Conservation (phyloP, 1,140 invertebrate species). For the Drosophila insularis region DNA sequence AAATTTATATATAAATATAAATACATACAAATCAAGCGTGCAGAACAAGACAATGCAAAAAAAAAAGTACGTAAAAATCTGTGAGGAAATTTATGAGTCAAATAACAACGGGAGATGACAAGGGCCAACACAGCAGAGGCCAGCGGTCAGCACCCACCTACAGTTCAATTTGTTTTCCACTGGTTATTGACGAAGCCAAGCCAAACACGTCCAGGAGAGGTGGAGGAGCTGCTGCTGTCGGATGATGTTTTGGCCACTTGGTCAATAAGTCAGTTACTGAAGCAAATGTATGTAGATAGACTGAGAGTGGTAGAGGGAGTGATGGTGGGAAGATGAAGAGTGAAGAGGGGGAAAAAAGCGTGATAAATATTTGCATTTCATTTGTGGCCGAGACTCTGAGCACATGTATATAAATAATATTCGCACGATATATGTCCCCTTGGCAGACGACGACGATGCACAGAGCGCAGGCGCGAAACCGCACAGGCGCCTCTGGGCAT, state of each 20-base stretch:
- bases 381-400: conserved; percentile 58
- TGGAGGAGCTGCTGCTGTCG: conserved; percentile 4
- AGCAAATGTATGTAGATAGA: conserved; percentile 27
- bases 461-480: conserved; percentile 76
- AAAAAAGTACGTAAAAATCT: conserved; percentile 71
- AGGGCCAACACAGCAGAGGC: conserved; percentile 75
- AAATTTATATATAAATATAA: conserved; percentile 12
- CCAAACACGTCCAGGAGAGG: not conserved
- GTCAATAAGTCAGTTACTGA: conserved; percentile 56
- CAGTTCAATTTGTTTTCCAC: conserved; percentile 77
- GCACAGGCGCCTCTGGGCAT: conserved; percentile 72
- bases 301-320: not conserved
- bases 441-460: conserved; percentile 50
- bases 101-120: conserved; percentile 81
- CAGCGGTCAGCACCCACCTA: conserved; percentile 69
- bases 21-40: conserved; percentile 44
- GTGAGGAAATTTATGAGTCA: conserved; percentile 76
- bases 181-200: conserved; percentile 40
- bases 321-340: not conserved
- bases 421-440: conserved; percentile 80
- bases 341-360: conserved; percentile 31
- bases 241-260: conserved; percentile 57
- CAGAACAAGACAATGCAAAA: not conserved
- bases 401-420: conserved; percentile 79
- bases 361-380: conserved; percentile 77